Conservation (phyloP, 92 coral and sea anemone species). For the Bergia puertoricense region DNA sequence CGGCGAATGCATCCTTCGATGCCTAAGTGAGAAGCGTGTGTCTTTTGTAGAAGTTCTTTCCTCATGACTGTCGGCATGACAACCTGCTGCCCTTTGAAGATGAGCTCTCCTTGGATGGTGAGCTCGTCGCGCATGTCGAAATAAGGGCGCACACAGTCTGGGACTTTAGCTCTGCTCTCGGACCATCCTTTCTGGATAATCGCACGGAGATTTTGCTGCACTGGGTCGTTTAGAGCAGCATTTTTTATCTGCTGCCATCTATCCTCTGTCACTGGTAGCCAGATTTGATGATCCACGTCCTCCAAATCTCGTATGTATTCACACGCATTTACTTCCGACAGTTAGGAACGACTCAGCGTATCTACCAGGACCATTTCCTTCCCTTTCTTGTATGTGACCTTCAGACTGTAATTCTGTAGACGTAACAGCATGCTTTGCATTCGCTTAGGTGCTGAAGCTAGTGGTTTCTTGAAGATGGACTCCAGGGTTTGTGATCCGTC, state of each 20-base stretch:
- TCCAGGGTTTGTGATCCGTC: too few relatives aligned
- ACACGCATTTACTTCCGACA: not conserved
- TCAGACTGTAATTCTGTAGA: not conserved
- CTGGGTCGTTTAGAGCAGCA: too few relatives aligned
- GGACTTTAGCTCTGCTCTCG: too few relatives aligned
- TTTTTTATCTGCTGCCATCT: not conserved
- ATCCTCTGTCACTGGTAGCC: not conserved
- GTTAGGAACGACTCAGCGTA: not conserved
- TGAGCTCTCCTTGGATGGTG: too few relatives aligned
- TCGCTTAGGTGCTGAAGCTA: too few relatives aligned
- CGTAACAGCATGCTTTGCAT: too few relatives aligned
- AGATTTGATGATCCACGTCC: not conserved
- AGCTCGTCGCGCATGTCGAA: too few relatives aligned
- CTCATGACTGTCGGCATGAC: constrained; percentile 6
- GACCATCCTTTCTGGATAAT: too few relatives aligned
- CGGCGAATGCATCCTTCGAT: constrained; percentile 20
- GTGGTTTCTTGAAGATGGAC: too few relatives aligned
- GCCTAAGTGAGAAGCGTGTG: constrained; percentile 28
- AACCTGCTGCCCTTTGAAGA: not conserved
- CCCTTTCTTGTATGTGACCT: not conserved
- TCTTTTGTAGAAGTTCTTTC: constrained; percentile 5
- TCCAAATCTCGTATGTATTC: not conserved
- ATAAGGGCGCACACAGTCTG: too few relatives aligned
- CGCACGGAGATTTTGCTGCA: too few relatives aligned
- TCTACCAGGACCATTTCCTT: not conserved